phyloP scores from a whole-genome alignment of 2,113 vertebrate genomes.

The Gopherus evgoodei region DNA sequence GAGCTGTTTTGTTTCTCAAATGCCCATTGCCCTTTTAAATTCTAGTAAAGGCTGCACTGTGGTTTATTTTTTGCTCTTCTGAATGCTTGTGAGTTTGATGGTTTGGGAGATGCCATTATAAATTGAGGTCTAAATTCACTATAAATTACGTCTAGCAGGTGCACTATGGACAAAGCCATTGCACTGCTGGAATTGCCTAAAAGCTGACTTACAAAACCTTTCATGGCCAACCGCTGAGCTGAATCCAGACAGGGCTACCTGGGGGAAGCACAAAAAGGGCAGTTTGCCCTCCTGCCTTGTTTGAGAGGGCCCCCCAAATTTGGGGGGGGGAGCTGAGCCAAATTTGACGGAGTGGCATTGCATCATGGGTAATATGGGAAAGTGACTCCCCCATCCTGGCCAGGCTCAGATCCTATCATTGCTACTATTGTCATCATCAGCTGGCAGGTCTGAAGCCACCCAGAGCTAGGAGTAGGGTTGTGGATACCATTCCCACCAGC shows the following conservation, averaged over 20 bases:
- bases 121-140: background rate
- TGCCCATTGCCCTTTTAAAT: background rate
- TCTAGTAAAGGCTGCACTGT: background rate
- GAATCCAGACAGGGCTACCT: background rate
- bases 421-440: background rate
- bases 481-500: background rate
- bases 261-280: background rate
- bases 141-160: background rate
- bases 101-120: background rate
- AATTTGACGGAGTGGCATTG: background rate
- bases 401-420: background rate
- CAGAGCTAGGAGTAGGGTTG: background rate
- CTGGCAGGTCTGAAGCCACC: background rate
- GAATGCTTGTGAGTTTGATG: background rate
- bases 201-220: background rate
- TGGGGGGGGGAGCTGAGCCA: background rate
- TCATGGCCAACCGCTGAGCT: background rate
- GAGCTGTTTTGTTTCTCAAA: accelerated
- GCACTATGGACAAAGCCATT: background rate
- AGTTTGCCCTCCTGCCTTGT: background rate
- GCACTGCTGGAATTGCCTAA: conserved; percentile 7
- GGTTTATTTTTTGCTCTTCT: background rate
- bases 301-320: background rate
- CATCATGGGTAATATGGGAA: background rate
- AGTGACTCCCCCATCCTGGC: background rate